Conservation (phyloP, 2,113 vertebrate species). For the Macrotus californicus region DNA sequence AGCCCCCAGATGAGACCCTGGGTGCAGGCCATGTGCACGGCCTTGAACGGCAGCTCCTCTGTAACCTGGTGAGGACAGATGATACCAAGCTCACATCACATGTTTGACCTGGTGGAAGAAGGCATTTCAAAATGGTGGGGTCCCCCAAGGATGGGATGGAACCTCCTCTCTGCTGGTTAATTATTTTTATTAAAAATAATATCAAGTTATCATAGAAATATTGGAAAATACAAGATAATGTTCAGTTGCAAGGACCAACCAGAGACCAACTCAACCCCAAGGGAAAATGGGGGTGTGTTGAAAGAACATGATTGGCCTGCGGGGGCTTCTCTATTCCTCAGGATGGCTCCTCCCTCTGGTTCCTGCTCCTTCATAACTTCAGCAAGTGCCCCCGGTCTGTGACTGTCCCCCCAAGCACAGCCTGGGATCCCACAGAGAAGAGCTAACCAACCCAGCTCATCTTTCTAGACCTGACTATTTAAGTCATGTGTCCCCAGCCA, state of each 20-base stretch:
- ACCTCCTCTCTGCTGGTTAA: not conserved
- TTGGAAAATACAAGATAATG: not conserved
- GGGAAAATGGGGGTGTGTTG: not conserved
- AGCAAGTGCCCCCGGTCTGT: too few relatives aligned
- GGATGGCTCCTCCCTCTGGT: not conserved
- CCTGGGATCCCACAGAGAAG: not conserved
- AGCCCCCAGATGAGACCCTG: not conserved
- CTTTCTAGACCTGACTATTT: not conserved
- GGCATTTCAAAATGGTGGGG: not conserved
- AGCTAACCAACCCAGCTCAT: not conserved
- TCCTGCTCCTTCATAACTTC: not conserved
- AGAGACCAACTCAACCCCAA: not conserved
- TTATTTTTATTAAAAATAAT: not conserved
- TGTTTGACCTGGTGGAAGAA: not conserved
- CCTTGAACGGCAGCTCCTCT: not conserved
- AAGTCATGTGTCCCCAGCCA: accelerated
- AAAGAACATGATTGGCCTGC: not conserved
- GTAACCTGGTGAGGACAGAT: not conserved
- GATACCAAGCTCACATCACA: not conserved
- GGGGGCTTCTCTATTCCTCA: not conserved
- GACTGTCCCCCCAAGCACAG: not conserved
- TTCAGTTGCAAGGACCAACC: not conserved
- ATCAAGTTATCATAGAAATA: not conserved
- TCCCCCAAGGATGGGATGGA: not conserved
- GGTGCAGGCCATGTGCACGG: not conserved